phyloP scores from a whole-genome alignment of 2,888 invertebrate species.

The Drosophila nr. perissopoda region DNA sequence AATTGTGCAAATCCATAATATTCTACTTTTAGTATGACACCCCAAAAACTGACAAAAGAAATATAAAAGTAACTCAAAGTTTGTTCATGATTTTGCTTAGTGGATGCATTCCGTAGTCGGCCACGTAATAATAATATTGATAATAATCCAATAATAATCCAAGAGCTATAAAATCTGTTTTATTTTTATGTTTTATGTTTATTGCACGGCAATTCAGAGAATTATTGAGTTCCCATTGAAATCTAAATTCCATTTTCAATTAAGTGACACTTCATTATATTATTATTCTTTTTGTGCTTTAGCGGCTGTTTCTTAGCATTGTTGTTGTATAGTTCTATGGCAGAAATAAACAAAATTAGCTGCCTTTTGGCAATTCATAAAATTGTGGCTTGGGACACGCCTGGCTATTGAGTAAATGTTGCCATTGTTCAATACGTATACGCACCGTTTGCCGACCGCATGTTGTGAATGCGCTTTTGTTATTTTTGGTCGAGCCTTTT shows the following conservation, averaged over 20 bases:
- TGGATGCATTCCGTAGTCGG: not conserved
- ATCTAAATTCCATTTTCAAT: not conserved
- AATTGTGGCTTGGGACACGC: slow-evolving; percentile 24
- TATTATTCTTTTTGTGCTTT: not conserved
- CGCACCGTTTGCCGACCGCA: slow-evolving; percentile 40
- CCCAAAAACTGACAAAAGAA: not conserved
- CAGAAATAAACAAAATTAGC: slow-evolving; percentile 18
- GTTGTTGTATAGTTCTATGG: not conserved
- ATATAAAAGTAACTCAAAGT: no score
- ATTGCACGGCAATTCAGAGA: not conserved
- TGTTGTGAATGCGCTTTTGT: slow-evolving; percentile 54
- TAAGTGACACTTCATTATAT: not conserved
- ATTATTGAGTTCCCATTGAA: not conserved
- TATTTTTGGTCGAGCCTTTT: slow-evolving; percentile 50
- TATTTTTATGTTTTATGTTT: not conserved
- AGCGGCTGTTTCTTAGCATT: no score
- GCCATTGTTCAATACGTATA: slow-evolving; percentile 48
- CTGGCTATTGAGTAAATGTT: slow-evolving; percentile 10
- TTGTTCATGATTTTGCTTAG: not conserved
- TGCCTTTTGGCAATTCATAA: slow-evolving; percentile 34
- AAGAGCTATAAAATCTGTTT: not conserved
- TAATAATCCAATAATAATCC: not conserved
- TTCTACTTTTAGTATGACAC: not conserved
- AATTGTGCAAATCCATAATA: not conserved
- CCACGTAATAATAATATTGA: not conserved